phyloP scores from a whole-genome alignment of 2,797 vertebrate genomes.

The Anas bahamensis region DNA sequence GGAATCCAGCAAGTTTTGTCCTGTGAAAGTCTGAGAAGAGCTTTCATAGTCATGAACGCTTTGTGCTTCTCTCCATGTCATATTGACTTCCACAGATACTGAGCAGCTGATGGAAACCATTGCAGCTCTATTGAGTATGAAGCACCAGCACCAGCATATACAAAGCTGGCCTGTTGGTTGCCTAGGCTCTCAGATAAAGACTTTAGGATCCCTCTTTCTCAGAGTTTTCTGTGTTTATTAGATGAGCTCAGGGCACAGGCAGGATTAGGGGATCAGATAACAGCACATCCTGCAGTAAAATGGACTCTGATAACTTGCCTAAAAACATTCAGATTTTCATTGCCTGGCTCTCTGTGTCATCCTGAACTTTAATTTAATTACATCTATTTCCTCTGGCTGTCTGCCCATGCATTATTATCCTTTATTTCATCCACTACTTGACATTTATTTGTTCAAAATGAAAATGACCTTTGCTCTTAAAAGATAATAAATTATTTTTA shows the following conservation, averaged over 20 bases:
- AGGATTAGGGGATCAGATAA: not conserved
- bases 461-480: conserved; percentile 44
- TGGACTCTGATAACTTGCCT: not conserved
- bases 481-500: conserved; percentile 42
- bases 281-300: not conserved
- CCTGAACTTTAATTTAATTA: conserved; percentile 48
- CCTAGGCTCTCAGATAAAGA: not conserved
- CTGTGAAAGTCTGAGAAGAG: not conserved
- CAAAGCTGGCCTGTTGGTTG: not conserved
- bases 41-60: not conserved
- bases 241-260: not conserved
- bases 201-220: not conserved
- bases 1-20: not conserved
- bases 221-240: not conserved
- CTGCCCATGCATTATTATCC: conserved; percentile 21
- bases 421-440: conserved; percentile 29
- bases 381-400: conserved; percentile 19
- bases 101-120: not conserved
- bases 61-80: not conserved
- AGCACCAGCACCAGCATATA: not conserved
- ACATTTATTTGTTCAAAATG: conserved; percentile 58
- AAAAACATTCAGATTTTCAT: not conserved
- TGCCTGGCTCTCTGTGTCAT: not conserved
- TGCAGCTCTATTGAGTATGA: not conserved
- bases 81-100: not conserved